phyloP scores from a whole-genome alignment of 1,140 invertebrate species.

The Aphis craccivora region DNA sequence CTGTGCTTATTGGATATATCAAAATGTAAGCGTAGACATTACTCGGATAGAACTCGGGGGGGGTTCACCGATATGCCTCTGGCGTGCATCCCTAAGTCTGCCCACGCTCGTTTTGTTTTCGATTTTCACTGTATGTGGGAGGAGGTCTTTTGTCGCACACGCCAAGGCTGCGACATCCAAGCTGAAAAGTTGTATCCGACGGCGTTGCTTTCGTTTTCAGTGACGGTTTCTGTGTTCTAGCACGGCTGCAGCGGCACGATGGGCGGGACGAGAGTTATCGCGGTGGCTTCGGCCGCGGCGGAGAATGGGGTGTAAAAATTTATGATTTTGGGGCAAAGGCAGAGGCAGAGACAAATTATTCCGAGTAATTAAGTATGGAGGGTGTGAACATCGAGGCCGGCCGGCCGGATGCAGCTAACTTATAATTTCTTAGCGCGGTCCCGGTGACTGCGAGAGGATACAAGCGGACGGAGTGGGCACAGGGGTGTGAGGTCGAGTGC shows the following conservation, averaged over 20 bases:
- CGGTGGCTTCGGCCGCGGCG: background rate
- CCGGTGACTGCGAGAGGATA: background rate
- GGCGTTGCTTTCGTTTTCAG: constrained; percentile 15
- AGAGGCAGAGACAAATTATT: constrained; percentile 56
- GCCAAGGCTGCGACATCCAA: background rate
- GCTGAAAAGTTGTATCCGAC: background rate
- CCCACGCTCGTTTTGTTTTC: background rate
- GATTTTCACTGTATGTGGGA: background rate
- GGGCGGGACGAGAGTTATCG: background rate
- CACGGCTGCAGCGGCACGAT: background rate
- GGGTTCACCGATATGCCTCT: too few species aligned
- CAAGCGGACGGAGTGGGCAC: background rate
- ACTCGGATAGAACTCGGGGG: background rate
- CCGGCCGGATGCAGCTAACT: constrained; percentile 55
- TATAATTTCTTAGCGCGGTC: constrained; percentile 53
- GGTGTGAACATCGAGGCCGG: constrained; percentile 47
- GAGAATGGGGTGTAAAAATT: constrained; percentile 42
- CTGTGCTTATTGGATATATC: background rate
- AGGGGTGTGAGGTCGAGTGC: background rate
- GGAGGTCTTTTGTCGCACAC: background rate
- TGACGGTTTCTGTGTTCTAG: background rate
- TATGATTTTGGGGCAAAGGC: constrained; percentile 56
- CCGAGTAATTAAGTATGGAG: constrained; percentile 57
- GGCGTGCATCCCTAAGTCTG: too few species aligned
- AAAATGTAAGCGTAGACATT: background rate